Evolutionary conservation across 2,888 invertebrate genomes (phyloP).

Genomic region (Xestoiulus laeticollis): DNA sequence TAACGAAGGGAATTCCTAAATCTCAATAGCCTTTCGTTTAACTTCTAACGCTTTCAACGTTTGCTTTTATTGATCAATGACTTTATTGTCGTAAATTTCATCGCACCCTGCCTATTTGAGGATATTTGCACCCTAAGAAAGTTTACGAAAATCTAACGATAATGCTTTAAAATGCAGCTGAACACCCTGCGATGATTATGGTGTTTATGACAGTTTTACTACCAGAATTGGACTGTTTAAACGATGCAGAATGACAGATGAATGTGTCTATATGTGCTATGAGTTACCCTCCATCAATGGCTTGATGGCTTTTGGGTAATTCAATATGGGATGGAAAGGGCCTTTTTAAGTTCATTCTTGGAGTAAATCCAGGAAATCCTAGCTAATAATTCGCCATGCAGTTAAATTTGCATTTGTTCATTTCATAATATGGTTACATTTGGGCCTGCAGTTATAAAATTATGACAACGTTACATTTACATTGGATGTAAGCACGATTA

Average conservation of each 20-base stretch:
- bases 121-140: neutral
- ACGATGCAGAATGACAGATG: neutral
- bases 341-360: too few relatives aligned
- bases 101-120: neutral
- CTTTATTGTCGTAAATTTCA: neutral
- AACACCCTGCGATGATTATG: neutral
- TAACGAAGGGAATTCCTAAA: neutral
- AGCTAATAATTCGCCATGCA: too few relatives aligned
- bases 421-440: too few relatives aligned
- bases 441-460: too few relatives aligned
- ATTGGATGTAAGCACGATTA: too few relatives aligned
- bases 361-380: too few relatives aligned
- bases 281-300: neutral
- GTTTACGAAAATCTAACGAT: neutral
- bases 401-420: too few relatives aligned
- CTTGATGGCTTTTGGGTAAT: neutral
- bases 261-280: too few relatives aligned
- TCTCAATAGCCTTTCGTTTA: conserved; percentile 14
- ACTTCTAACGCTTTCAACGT: neutral
- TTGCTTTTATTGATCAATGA: neutral
- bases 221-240: neutral
- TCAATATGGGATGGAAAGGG: neutral
- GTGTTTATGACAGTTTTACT: neutral
- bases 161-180: neutral
- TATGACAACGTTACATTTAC: too few relatives aligned